Conservation (phyloP, 2,888 invertebrate genomes). For the Xanthia icteritia region DNA sequence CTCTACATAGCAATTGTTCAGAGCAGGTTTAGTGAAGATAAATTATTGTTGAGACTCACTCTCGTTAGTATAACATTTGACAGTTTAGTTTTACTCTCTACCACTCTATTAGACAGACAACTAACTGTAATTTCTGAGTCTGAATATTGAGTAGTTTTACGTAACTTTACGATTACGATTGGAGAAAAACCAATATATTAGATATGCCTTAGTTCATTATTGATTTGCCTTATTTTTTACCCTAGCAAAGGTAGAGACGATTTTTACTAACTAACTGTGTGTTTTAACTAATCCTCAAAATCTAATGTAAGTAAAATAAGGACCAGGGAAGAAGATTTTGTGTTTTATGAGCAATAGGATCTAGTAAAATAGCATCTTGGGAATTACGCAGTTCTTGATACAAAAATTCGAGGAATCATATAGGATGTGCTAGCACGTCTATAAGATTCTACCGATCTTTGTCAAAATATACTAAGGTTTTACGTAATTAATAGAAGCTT, state of each 20-base stretch:
- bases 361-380: no score
- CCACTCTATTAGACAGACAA: background rate
- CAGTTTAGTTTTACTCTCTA: conserved; percentile 42
- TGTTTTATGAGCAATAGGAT: no score
- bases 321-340: no score
- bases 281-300: no score
- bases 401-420: no score
- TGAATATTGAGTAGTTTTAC: conserved; percentile 11
- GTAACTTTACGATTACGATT: background rate
- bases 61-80: conserved; percentile 47
- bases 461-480: background rate
- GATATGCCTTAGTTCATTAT: no score
- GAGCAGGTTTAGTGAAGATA: conserved; percentile 51
- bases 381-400: background rate
- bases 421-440: no score
- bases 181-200: background rate
- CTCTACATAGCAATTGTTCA: conserved; percentile 32
- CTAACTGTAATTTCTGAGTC: conserved; percentile 17
- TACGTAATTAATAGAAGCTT: conserved; percentile 30
- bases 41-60: conserved; percentile 49
- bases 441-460: background rate
- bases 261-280: no score
- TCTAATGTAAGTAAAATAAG: no score
- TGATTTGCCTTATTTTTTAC: no score
- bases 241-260: no score